Conservation (phyloP, 2,888 invertebrate species). For the Lasioglossum lativentre region DNA sequence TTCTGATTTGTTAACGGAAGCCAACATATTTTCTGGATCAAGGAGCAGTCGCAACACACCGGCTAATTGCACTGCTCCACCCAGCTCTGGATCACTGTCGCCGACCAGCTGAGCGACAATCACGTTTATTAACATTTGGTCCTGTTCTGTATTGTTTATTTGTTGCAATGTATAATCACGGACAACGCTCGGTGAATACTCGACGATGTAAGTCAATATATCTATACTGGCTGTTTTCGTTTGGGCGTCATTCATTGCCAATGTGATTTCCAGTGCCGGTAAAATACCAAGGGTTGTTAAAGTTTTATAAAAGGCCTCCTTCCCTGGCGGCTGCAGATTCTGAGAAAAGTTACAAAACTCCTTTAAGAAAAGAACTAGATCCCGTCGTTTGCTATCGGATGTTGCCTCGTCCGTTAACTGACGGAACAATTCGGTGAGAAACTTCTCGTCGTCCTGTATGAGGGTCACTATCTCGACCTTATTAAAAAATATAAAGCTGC, state of each 20-base stretch:
- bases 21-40: conserved; percentile 99
- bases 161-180: conserved; percentile 98
- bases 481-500: conserved; percentile 99
- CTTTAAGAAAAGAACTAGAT: conserved; percentile 98
- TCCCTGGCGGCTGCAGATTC: conserved; percentile 98
- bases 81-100: conserved; percentile 98
- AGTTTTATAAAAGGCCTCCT: conserved; percentile 99
- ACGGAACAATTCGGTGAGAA: conserved; percentile 97
- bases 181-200: conserved; percentile 98
- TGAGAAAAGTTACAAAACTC: conserved; percentile 99
- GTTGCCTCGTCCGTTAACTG: conserved; percentile 96
- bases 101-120: conserved; percentile 99
- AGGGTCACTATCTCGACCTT: conserved; percentile 99
- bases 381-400: conserved; percentile 93
- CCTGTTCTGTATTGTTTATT: conserved; percentile 95
- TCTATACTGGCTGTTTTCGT: conserved; percentile 99
- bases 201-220: conserved; percentile 98
- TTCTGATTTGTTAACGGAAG: conserved; percentile 96
- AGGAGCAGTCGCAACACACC: conserved; percentile 96
- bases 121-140: conserved; percentile 97
- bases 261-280: conserved; percentile 95
- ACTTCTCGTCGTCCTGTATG: conserved; percentile 98
- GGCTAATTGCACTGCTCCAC: conserved; percentile 98
- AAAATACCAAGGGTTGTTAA: conserved; percentile 94
- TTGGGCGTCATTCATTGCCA: conserved; percentile 95